Evolutionary conservation across 92 coral and sea anemone genomes (phyloP), one percentile per base, ranked within the genome.

Genomic region (Palythoa heliodiscus): DNA sequence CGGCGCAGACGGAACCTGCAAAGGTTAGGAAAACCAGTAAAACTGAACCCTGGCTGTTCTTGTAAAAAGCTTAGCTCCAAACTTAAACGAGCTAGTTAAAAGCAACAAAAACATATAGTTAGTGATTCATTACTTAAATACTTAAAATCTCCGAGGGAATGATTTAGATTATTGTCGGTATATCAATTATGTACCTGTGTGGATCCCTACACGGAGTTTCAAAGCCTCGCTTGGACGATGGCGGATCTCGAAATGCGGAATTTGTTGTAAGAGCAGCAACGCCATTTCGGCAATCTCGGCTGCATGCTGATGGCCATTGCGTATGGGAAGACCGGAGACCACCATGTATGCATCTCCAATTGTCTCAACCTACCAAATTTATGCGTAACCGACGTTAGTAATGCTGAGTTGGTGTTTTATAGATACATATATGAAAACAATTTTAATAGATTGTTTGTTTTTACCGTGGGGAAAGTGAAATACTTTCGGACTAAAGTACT

Each of bases 261-360:
- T 92, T 39, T 90, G 90, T 23, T 83, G 85, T 52, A 90, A 87
- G 43, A 95, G 89, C 14, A 90, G 93, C 58, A 95, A 85, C 23
- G 98, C 98, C 97, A 95, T 92, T 74, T 90, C 85, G 71, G 97
- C 93, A 39, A 95, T 90, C 52, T 95, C 95, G 2, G 90, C 88
- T 39, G 95, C 97, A 70, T 95, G 98, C 55, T 90, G 98, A 75
- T 93, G 96, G n/a, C 98, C 98, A 50, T 95, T 95, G 71, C 94
- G 92, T 83, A 90, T 90, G 13, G 98, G 98, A 17, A 95, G 87
- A 38, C 98, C 98, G 60, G 98, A 94, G 47, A 92, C 98, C 48
- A 95, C 98, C 97, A 95, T 93, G 88, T 95, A 95, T 24, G 98
- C 95, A 77, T 93, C 98, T 3, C 97, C 97, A 72, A 95, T 91